Base-by-base conservation (phyloP, 2,797 vertebrate genomes). In the Cephalopachus bancanus region DNA sequence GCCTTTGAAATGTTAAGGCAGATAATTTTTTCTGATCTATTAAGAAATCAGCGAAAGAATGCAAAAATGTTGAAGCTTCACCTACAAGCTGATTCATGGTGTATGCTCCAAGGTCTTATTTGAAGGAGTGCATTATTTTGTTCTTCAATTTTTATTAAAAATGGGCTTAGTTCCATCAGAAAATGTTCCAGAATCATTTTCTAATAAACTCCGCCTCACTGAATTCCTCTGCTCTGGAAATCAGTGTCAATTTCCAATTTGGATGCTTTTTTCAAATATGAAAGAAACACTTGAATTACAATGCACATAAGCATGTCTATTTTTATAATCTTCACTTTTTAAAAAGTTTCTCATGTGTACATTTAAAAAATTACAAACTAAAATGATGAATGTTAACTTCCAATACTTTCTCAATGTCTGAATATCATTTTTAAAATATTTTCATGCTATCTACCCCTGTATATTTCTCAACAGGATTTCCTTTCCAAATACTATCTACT, bases 341-440 rank as follows among this genome's bases (percentile, higher is more conserved):
- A 7, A 26, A 65, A 80, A 59, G 49, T 69, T 55, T 37, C 86
- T 4, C 4, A 1, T 80, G 10, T 55, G 2, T 0, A 22, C 22
- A 44, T 89, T 71, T 95, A 86, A 60, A 64, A 88, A 83, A 76
- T 74, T 93, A 95, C 9, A 89, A 93, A 64, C 83, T 33, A 67
- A 83, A 51, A n/a, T 60, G 92, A 87, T 12, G 74, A 44, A n/a
- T 89, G 2, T 19, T 80, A 76, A 1, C 0, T 15, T 64, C 17
- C 81, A 33, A 6, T 49, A 67, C 3, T n/a, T 94, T 91, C 24
- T 60, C 17, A 26, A n/a, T 60, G 12, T 65, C 2, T 74, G 11
- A 51, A 5, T n/a, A 2, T 55, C 71, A 67, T 59, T 74, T 84
- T 72, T 1, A 12, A n/a, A 72, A 87, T 19, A 55, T 44, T n/a